Evolutionary conservation across 2,888 invertebrate species (phyloP).

Genomic region (Drosophila pegasa): DNA sequence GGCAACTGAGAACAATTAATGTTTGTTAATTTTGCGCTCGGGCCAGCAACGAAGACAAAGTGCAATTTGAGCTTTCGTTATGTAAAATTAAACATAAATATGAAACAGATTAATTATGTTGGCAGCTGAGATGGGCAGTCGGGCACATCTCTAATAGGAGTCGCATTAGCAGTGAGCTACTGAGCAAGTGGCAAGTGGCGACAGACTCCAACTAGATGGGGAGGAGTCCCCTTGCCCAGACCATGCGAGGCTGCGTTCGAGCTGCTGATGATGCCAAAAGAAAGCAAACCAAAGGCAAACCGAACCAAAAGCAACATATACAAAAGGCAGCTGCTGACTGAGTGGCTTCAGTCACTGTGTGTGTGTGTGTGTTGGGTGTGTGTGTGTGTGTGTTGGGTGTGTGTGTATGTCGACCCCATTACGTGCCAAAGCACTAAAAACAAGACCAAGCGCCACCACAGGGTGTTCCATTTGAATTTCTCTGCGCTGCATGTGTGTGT

Average conservation of each 20-base stretch:
- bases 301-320: constrained; percentile 34
- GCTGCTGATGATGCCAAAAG: constrained; percentile 27
- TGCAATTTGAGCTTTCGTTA: constrained; percentile 5
- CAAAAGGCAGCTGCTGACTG: constrained; percentile 59
- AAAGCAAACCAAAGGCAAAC: constrained; percentile 41
- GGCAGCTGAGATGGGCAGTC: not conserved
- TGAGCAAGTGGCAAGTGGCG: constrained; percentile 58
- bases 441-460: constrained; percentile 67
- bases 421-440: constrained; percentile 78
- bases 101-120: constrained; percentile 27
- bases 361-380: constrained; percentile 3
- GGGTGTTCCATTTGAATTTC: constrained; percentile 43
- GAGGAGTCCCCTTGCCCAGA: too few species aligned
- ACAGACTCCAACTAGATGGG: constrained; percentile 31
- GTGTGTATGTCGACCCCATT: constrained; percentile 68
- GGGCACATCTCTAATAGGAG: constrained; percentile 31
- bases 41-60: not conserved
- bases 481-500: constrained; percentile 1
- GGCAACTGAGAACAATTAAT: not conserved
- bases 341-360: constrained; percentile 37
- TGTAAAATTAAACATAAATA: constrained; percentile 11
- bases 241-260: too few species aligned
- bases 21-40: not conserved
- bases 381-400: constrained; percentile 21
- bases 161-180: constrained; percentile 42